Percentiles rank a stretch among this genome's conserved stretches.
Conservation (phyloP, 2,888 invertebrate species). For the Hyalella azteca region DNA sequence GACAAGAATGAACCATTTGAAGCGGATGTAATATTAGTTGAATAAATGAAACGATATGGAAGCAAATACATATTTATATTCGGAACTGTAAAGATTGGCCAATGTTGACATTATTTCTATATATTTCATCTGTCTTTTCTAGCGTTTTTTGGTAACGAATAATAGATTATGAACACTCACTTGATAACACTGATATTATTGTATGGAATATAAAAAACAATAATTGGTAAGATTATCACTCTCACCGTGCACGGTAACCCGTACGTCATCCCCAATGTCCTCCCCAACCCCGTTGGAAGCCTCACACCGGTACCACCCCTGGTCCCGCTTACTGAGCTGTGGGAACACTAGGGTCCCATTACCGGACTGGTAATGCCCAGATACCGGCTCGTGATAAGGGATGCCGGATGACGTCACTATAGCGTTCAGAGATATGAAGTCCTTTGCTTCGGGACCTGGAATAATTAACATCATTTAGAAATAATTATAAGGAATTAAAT, state of each 20-base stretch:
- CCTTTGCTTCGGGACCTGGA: not conserved
- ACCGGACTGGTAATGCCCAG: not conserved
- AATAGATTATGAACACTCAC: too few relatives aligned
- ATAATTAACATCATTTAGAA: not conserved
- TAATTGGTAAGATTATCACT: not conserved
- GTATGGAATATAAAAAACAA: not conserved
- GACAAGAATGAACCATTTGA: too few relatives aligned
- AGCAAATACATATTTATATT: not conserved
- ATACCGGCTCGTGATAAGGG: not conserved
- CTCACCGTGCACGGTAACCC: slow-evolving; percentile 9
- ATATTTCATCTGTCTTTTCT: not conserved
- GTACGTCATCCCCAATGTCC: slow-evolving; percentile 7
- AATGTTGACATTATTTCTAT: not conserved
- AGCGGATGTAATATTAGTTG: too few relatives aligned
- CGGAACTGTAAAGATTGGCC: not conserved
- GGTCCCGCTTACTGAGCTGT: not conserved
- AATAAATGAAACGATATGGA: too few relatives aligned
- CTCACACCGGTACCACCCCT: slow-evolving; percentile 22
- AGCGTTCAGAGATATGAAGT: not conserved
- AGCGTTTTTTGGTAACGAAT: too few relatives aligned
- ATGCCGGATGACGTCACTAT: not conserved
- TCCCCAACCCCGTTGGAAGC: slow-evolving; percentile 1
- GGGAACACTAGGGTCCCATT: slow-evolving; percentile 12
- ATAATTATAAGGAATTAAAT: too few relatives aligned
- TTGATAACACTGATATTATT: not conserved